phyloP scores from a whole-genome alignment of 2,888 invertebrate genomes.

The Pimpla rufipes region DNA sequence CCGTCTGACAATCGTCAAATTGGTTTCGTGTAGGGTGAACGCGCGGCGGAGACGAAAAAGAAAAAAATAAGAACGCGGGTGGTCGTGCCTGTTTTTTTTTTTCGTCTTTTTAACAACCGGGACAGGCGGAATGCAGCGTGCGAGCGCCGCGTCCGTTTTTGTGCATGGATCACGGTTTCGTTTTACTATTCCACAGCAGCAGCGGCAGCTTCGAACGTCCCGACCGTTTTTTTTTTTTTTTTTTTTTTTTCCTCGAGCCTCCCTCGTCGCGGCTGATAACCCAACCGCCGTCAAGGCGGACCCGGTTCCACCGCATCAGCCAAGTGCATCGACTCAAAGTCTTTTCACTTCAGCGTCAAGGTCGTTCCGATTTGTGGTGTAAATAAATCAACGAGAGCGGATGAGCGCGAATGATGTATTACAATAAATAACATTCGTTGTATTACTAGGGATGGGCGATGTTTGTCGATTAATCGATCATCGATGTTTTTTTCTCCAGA shows the following conservation, averaged over 20 bases:
- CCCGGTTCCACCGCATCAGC: slow-evolving; percentile 10
- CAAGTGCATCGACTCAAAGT: slow-evolving; percentile 14
- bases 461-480: no score
- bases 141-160: slow-evolving; percentile 26
- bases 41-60: not conserved
- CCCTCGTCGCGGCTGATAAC: slow-evolving; percentile 42
- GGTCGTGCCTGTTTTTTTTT: slow-evolving; percentile 32
- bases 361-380: not conserved
- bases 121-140: slow-evolving; percentile 8
- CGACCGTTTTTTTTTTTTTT: slow-evolving; percentile 8
- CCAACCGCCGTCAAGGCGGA: not conserved
- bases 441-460: no score
- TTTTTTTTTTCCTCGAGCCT: slow-evolving; percentile 40
- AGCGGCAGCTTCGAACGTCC: slow-evolving; percentile 42
- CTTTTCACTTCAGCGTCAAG: slow-evolving; percentile 15
- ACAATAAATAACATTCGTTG: not conserved
- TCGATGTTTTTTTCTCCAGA: no score
- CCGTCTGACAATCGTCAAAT: slow-evolving; percentile 31
- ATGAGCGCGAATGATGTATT: not conserved
- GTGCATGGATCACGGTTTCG: slow-evolving; percentile 32
- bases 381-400: not conserved
- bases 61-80: slow-evolving; percentile 57
- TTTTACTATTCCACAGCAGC: slow-evolving; percentile 43
- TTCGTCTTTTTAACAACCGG: slow-evolving; percentile 9
- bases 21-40: slow-evolving; percentile 10